These are phyloP conservation scores for Turdus rufiventris DNA, from an alignment of 2,113 vertebrate genomes.

Conservation along the genomic window DNA sequence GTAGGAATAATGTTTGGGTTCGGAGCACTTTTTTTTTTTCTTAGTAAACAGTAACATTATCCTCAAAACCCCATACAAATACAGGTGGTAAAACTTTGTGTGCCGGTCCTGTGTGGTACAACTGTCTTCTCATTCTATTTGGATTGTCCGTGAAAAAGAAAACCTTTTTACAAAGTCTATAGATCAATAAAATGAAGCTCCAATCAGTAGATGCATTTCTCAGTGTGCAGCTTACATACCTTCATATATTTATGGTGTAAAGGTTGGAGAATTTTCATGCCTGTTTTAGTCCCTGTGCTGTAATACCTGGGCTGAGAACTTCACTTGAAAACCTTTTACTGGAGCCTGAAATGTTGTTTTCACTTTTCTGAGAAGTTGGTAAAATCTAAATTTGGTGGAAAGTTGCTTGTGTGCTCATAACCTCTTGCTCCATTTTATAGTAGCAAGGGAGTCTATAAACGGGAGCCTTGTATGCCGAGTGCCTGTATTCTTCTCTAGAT, in stretches of 20 bases:
- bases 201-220: neutral
- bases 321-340: neutral
- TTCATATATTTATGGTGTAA: neutral
- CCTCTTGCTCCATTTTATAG: conserved; percentile 36
- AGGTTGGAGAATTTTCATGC: neutral
- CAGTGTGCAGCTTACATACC: neutral
- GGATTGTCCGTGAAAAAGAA: neutral
- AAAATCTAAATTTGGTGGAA: conserved; percentile 40
- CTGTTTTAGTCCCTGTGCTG: neutral
- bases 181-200: neutral
- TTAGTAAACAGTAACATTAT: neutral
- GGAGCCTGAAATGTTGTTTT: conserved; percentile 2
- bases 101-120: neutral
- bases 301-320: neutral
- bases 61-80: neutral
- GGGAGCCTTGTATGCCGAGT: neutral
- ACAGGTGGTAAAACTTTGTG: neutral
- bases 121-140: neutral
- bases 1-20: neutral
- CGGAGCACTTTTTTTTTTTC: neutral
- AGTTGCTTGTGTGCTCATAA: neutral
- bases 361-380: conserved; percentile 21
- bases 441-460: conserved; percentile 40
- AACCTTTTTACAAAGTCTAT: neutral
- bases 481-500: conserved; percentile 36